Percentiles rank a stretch among this genome's conserved stretches.
Evolutionary conservation across 2,888 invertebrate genomes (phyloP).

Genomic region (Plebejus melissa): DNA sequence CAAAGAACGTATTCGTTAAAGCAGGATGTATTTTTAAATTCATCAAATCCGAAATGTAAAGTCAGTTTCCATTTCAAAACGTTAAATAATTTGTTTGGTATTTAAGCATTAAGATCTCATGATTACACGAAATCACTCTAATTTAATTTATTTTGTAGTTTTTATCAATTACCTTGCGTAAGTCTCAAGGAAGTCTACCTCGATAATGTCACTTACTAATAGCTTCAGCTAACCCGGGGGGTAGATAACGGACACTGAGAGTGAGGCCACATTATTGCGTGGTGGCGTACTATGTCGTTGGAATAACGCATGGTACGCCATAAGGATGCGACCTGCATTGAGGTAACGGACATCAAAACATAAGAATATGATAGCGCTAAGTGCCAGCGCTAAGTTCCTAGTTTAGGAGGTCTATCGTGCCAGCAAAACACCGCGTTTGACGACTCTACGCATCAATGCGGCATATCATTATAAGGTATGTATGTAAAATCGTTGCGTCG

Average conservation of each 20-base stretch:
- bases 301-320: not conserved
- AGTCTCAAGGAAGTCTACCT: constrained; percentile 31
- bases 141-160: constrained; percentile 17
- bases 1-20: not conserved
- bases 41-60: not conserved
- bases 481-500: not conserved
- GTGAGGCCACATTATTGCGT: too few species aligned
- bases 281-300: not conserved
- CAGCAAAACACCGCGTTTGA: not conserved
- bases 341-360: too few species aligned
- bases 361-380: too few species aligned
- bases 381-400: too few species aligned
- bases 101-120: not conserved
- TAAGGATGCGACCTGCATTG: not conserved
- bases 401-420: too few species aligned
- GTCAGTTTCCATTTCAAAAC: not conserved
- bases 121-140: not conserved
- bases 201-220: constrained; percentile 35
- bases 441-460: not conserved
- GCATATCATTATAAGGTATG: too few species aligned
- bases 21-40: too few species aligned
- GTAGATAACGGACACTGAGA: constrained; percentile 42
- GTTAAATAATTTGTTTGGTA: not conserved
- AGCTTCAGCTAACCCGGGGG: not conserved
- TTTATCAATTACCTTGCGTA: constrained; percentile 29